A percentile compares a stretch with the other conserved stretches of the same genome.
Evolutionary conservation across 2,888 invertebrate species (phyloP).

Genomic region (Ceriagrion tenellum): DNA sequence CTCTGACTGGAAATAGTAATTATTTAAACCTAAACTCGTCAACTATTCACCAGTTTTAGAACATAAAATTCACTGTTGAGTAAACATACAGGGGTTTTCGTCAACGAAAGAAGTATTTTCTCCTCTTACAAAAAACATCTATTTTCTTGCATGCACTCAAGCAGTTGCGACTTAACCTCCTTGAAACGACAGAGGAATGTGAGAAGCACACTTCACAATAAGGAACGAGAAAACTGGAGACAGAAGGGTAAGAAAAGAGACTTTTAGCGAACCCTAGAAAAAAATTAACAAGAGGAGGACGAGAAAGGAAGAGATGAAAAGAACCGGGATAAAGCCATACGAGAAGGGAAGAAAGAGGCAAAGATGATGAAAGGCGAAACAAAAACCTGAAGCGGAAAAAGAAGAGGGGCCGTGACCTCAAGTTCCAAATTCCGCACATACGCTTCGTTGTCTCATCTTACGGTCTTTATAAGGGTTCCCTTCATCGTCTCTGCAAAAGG

Average conservation of each 20-base stretch:
- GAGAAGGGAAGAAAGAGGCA: not conserved
- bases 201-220: not conserved
- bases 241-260: not conserved
- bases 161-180: not conserved
- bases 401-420: not conserved
- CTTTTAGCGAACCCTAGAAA: not conserved
- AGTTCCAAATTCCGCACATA: too few species aligned
- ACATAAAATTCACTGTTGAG: too few species aligned
- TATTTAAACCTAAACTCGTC: too few species aligned
- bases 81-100: too few species aligned
- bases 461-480: too few species aligned
- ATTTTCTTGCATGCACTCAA: too few species aligned
- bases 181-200: not conserved
- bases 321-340: not conserved
- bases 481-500: too few species aligned
- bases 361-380: not conserved
- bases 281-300: not conserved
- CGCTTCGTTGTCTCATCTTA: too few species aligned
- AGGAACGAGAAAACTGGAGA: not conserved
- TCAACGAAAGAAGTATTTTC: too few species aligned
- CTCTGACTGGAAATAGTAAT: too few species aligned
- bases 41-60: too few species aligned
- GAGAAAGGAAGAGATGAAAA: not conserved
- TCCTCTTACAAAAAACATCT: too few species aligned
- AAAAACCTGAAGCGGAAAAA: not conserved